Evolutionary conservation across 2,888 invertebrate genomes (phyloP).

Genomic region (Thyatira batis): DNA sequence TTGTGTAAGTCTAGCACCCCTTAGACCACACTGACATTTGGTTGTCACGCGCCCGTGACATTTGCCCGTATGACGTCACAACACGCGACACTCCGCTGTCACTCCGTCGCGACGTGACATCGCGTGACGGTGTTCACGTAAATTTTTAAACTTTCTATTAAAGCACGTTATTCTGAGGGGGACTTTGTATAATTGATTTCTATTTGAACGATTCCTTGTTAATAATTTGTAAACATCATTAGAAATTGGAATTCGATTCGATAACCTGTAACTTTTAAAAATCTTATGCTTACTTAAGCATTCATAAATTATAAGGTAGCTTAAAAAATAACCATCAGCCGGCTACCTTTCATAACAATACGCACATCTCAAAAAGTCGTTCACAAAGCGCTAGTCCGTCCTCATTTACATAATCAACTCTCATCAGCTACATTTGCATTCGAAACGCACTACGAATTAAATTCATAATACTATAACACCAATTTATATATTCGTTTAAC

Average conservation of each 20-base stretch:
- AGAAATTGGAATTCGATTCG: too few relatives aligned
- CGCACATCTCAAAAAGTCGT: conserved; percentile 43
- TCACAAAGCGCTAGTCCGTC: conserved; percentile 47
- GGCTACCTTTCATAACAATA: conserved; percentile 49
- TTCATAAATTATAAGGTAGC: neutral
- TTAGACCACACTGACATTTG: conserved; percentile 39
- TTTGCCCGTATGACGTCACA: conserved; percentile 44
- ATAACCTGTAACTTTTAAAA: too few relatives aligned
- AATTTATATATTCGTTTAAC: conserved; percentile 17
- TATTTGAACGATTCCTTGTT: conserved; percentile 15
- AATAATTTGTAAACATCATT: conserved; percentile 13
- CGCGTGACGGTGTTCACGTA: conserved; percentile 55
- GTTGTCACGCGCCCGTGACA: conserved; percentile 43
- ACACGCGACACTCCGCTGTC: conserved; percentile 60
- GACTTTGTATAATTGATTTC: conserved; percentile 44
- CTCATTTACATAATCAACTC: conserved; percentile 75
- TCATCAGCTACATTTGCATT: conserved; percentile 72
- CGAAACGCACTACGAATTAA: conserved; percentile 66
- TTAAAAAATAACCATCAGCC: neutral
- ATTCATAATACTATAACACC: conserved; percentile 48
- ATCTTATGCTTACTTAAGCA: too few relatives aligned
- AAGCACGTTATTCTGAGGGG: conserved; percentile 50
- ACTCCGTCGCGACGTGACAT: conserved; percentile 57
- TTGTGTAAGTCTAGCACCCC: conserved; percentile 9
- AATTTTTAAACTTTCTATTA: conserved; percentile 75